Base-by-base conservation (phyloP, 1,140 invertebrate genomes). In the Eumeta japonica region DNA sequence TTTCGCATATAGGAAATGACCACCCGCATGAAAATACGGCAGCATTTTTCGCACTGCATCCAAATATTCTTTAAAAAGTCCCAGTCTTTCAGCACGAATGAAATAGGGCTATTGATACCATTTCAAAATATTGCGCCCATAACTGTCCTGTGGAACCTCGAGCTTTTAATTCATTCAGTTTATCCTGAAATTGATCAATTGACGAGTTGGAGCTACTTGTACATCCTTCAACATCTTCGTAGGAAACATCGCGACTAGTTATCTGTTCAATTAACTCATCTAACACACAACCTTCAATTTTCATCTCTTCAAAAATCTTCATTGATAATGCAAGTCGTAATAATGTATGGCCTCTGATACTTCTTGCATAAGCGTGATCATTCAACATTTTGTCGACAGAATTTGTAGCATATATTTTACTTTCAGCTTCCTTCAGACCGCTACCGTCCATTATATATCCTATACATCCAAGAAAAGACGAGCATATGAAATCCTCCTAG, bases 1-100 rank as follows among this genome's bases (percentile, higher is more conserved):
- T 59, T 78, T 79, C 3, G 70, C 60, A 50, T 76, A 76, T 13
- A 60, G 36, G 41, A 64, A 65, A 46, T 78, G 76, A 10, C 75
- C 72, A 39, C 48, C 34, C 3, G 71, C 64, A 47, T 73, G 63
- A 50, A 77, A 73, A 52, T 61, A 70, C 0, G 63, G 68, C 15
- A 77, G 52, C 68, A 77, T 76, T 46, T 54, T 50, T 28, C 47
- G 31, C 10, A 76, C 47, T 41, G 38, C 40, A 35, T 52, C 39
- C 10, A 70, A 41, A 44, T 74, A 59, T 43, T 58, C 35, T 38
- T 65, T 20, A 37, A 49, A 74, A 56, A 59, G 33, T 5, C 63
- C 62, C 7, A 48, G 49, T 39, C 54, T 50, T 58, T 73, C 62
- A 37, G 66, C 59, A 37, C 46, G 44, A 50, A 77, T 52, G 33